A percentile compares a stretch with the other conserved stretches of the same genome.
Conservation (phyloP, 2,888 invertebrate species). For the Pogonocherus hispidulus region DNA sequence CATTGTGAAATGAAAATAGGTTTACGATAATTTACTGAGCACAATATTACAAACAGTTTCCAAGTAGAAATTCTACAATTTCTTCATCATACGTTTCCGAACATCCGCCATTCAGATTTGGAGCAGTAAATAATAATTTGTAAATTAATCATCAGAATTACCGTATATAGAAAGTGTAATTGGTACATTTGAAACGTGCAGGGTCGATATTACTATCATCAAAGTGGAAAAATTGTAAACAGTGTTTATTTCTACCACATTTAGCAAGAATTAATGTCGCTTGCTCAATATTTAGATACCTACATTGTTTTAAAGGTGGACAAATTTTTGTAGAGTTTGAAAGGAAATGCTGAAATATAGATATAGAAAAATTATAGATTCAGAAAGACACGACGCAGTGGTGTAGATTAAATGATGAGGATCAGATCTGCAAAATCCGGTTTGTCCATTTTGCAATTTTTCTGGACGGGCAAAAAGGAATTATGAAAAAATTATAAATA, state of each 20-base stretch:
- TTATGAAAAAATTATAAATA: no score
- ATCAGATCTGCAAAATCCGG: no score
- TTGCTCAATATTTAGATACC: not conserved
- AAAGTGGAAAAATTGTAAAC: slow-evolving; percentile 1
- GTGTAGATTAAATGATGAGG: no score
- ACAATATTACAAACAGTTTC: not conserved
- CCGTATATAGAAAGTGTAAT: slow-evolving; percentile 9
- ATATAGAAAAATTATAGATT: no score
- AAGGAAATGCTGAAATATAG: no score
- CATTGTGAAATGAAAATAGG: not conserved
- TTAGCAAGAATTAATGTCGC: not conserved
- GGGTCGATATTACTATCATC: slow-evolving; percentile 3
- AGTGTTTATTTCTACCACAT: slow-evolving; percentile 7
- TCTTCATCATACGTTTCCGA: not conserved
- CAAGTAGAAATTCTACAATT: slow-evolving; percentile 16
- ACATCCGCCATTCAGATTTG: not conserved
- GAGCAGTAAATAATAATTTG: slow-evolving; percentile 23
- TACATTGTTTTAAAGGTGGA: not conserved
- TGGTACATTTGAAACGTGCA: not conserved
- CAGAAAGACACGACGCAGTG: no score
- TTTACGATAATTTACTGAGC: slow-evolving; percentile 8
- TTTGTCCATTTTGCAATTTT: no score
- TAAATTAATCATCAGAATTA: slow-evolving; percentile 12
- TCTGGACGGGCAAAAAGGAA: no score
- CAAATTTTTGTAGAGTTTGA: not conserved